phyloP scores from a whole-genome alignment of 2,797 vertebrate species.

The Enteromius treurensis region DNA sequence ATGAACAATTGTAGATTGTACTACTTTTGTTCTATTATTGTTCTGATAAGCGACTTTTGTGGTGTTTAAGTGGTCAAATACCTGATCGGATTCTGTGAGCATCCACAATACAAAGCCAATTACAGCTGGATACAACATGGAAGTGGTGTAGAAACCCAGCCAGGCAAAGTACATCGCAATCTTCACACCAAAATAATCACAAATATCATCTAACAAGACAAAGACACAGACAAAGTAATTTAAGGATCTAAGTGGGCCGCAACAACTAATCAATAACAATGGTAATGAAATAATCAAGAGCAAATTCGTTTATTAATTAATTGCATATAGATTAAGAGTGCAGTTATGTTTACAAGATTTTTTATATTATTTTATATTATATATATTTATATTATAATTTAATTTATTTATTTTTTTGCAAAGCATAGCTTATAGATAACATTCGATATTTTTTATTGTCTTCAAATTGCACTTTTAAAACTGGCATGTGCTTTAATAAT shows the following conservation, averaged over 20 bases:
- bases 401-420: no score
- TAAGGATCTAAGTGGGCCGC: neutral
- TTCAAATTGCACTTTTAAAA: neutral
- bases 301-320: neutral
- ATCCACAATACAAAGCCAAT: slow-evolving; percentile 95
- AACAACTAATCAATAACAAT: neutral
- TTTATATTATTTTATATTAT: no score
- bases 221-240: slow-evolving; percentile 2
- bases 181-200: slow-evolving; percentile 98
- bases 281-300: neutral
- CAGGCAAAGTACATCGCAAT: slow-evolving; percentile 98
- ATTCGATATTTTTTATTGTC: no score
- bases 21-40: no score
- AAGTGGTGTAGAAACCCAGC: slow-evolving; percentile 97
- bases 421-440: no score
- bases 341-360: neutral
- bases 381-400: no score
- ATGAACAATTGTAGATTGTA: neutral
- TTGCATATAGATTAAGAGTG: neutral
- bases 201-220: slow-evolving; percentile 87
- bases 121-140: slow-evolving; percentile 95
- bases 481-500: neutral
- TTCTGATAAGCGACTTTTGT: neutral
- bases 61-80: slow-evolving; percentile 60
- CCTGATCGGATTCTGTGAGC: slow-evolving; percentile 94